Conservation (phyloP, 2,797 vertebrate genomes). For the Xenopus petersii region DNA sequence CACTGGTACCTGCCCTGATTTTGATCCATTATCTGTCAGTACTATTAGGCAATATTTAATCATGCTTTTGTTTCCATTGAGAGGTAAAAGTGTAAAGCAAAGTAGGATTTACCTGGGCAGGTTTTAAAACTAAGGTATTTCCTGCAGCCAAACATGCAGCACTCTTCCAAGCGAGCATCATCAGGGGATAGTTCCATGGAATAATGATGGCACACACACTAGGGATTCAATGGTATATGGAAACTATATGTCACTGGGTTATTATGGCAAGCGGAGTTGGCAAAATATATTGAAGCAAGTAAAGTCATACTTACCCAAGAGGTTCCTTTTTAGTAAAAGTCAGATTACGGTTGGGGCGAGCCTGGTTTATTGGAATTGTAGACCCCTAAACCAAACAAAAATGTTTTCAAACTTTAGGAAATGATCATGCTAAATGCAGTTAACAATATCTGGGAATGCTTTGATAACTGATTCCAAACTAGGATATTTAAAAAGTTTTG, state of each 20-base stretch:
- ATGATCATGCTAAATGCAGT: no score
- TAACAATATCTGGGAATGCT: no score
- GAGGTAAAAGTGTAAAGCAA: neutral
- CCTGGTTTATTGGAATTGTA: slow-evolving; percentile 96
- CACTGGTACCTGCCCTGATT: no score
- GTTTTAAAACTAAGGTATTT: slow-evolving; percentile 91
- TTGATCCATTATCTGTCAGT: no score
- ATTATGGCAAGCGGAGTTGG: neutral
- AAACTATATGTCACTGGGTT: neutral
- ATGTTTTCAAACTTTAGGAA: no score
- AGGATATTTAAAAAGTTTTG: no score
- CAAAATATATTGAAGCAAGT: neutral
- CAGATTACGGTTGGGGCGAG: slow-evolving; percentile 89
- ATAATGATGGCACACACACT: slow-evolving; percentile 95
- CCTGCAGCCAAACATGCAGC: slow-evolving; percentile 92
- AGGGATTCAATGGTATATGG: slow-evolving; percentile 29
- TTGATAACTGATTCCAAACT: no score
- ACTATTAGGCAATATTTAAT: no score
- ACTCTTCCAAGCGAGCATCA: slow-evolving; percentile 98
- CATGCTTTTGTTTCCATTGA: neutral
- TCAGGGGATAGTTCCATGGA: slow-evolving; percentile 96
- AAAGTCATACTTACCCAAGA: slow-evolving; percentile 75
- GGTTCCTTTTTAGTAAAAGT: slow-evolving; percentile 95
- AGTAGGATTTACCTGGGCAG: slow-evolving; percentile 78
- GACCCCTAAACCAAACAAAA: slow-evolving; percentile 71